A percentile compares a stretch with the other conserved stretches of the same genome.
These are phyloP conservation scores for Paralichthys olivaceus DNA, from an alignment of 2,113 vertebrate species.

Conservation along the genomic window DNA sequence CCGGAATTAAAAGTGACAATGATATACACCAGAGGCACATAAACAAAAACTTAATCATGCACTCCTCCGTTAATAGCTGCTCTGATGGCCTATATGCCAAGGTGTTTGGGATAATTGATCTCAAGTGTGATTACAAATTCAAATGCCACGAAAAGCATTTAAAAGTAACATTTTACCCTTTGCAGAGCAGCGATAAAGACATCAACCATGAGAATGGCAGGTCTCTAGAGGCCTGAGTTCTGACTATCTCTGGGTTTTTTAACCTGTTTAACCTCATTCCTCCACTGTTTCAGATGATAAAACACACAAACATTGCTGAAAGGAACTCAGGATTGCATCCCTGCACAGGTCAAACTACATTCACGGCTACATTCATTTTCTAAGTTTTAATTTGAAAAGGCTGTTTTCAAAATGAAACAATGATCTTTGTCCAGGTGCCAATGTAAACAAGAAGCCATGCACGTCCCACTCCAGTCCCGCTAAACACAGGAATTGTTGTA, in stretches of 20 bases:
- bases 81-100: constrained; percentile 47
- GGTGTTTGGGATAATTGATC: constrained; percentile 68
- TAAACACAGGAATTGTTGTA: too few species aligned
- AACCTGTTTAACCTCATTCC: constrained; percentile 5
- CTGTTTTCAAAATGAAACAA: too few species aligned
- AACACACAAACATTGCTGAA: background rate
- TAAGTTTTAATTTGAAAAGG: too few species aligned
- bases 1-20: constrained; percentile 68
- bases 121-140: constrained; percentile 68
- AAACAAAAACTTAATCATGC: constrained; percentile 69
- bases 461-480: too few species aligned
- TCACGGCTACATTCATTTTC: too few species aligned
- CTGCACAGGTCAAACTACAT: background rate
- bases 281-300: background rate
- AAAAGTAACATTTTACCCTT: constrained; percentile 41
- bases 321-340: background rate
- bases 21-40: constrained; percentile 58
- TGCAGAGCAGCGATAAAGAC: constrained; percentile 18
- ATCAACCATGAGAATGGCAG: constrained; percentile 13
- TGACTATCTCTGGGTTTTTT: constrained; percentile 10
- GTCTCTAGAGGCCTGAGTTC: background rate
- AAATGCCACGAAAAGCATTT: constrained; percentile 56
- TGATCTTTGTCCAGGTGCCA: too few species aligned
- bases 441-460: too few species aligned
- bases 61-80: constrained; percentile 52